Evolutionary conservation across 2,888 invertebrate species (phyloP), one percentile per base, ranked within the genome.

Genomic region (Sepiola atlantica): DNA sequence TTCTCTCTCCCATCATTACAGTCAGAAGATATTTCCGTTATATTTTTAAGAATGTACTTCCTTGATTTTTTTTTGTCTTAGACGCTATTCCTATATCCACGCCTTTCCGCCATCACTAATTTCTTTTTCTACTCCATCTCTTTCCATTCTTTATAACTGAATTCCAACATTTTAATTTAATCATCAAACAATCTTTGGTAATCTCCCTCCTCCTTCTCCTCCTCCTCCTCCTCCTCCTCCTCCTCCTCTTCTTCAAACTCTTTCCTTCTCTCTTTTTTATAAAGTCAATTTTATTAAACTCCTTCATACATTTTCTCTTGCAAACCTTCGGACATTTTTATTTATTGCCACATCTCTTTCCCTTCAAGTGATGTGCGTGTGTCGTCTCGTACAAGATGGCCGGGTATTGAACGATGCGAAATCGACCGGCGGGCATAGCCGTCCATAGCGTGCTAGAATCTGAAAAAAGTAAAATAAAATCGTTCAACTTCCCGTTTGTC

Each of bases 351-450:
- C 18, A 77, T 12, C 77, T 77, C n/a, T 32, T 77, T n/a, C 14
- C n/a, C 8, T 77, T 77, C 77, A n/a, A n/a, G 77, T 77, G 77
- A 77, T 77, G n/a, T 77, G 77, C 77, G 77, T 77, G 77, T 77
- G n/a, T 77, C 12, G 77, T 77, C 77, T 77, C 77, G 32, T 77
- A 10, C n/a, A 77, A 77, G n/a, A 77, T 32, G 77, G 77, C n/a
- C 32, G 18, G n/a, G 77, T 45, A 45, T 45, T 45, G 45, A 45
- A 45, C n/a, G 16, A n/a, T 77, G n/a, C 14, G 77, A n/a, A 8
- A 77, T 77, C 77, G 16, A 16, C 77, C 14, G 77, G 0, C 77
- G 77, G 28, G 14, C n/a, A 16, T n/a, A 18, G 77, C 77, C 77
- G 77, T 77, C 8, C 77, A 77, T 77, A 32, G 77, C 77, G 77